phyloP scores from a whole-genome alignment of 2,797 vertebrate species.

The Muraenolepis orangiensis region DNA sequence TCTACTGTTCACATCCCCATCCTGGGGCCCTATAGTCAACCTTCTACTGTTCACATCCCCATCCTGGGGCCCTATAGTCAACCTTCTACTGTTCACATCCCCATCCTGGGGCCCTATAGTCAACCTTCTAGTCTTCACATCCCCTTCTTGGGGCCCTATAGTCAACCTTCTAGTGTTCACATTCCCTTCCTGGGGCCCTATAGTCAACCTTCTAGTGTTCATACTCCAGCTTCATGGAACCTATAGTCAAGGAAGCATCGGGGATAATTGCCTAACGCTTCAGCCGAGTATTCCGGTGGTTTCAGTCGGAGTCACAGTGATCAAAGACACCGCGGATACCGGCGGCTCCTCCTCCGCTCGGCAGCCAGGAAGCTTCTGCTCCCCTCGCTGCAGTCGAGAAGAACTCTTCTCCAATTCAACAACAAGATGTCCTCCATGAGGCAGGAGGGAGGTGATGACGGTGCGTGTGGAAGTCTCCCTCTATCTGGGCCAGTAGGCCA shows the following conservation, averaged over 20 bases:
- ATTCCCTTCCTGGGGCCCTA: no score
- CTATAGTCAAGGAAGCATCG: conserved; percentile 45
- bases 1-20: no score
- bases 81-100: no score
- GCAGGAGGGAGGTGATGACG: neutral
- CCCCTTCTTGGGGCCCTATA: no score
- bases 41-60: no score
- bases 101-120: no score
- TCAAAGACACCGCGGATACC: conserved; percentile 68
- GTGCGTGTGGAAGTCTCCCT: neutral
- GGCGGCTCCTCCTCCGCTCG: conserved; percentile 58
- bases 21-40: no score
- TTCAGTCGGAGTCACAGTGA: conserved; percentile 67
- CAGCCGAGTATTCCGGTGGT: conserved; percentile 69
- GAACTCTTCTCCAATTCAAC: no score
- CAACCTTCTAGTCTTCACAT: no score
- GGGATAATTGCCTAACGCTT: conserved; percentile 69
- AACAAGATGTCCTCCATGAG: conserved; percentile 22
- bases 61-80: no score
- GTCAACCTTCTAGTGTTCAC: no score
- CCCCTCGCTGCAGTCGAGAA: conserved; percentile 36
- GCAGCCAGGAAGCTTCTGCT: conserved; percentile 43
- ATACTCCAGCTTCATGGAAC: conserved; percentile 48
- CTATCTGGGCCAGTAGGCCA: neutral
- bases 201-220: no score